Conservation (phyloP, 2,888 invertebrate species). For the Polymixis lichenea region DNA sequence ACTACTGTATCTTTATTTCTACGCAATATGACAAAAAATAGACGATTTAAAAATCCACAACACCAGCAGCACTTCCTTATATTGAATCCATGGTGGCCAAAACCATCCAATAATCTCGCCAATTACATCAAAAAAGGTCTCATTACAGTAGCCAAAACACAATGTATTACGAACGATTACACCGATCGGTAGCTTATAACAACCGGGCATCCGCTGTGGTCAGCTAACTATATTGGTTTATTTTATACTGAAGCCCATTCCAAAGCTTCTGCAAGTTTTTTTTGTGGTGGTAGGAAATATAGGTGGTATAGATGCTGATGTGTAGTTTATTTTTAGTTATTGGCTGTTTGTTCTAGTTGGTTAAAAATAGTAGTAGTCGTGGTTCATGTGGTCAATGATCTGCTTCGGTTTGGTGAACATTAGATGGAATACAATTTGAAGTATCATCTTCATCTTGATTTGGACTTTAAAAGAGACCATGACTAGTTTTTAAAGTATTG, state of each 20-base stretch:
- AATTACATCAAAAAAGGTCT: constrained; percentile 22
- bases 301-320: constrained; percentile 1
- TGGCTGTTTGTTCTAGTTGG: not conserved
- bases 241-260: constrained; percentile 33
- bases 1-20: no score
- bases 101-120: not conserved
- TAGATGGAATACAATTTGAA: not conserved
- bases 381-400: not conserved
- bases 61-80: not conserved
- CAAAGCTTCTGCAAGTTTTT: constrained; percentile 9
- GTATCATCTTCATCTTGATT: no score
- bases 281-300: constrained; percentile 38
- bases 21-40: no score
- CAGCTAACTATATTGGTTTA: constrained; percentile 63
- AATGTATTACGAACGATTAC: constrained; percentile 34
- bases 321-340: constrained; percentile 11
- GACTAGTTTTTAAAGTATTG: no score
- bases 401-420: not conserved
- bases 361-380: not conserved
- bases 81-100: constrained; percentile 18
- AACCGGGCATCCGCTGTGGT: constrained; percentile 51
- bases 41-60: no score
- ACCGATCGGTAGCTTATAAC: constrained; percentile 13
- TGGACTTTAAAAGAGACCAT: no score
- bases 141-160: constrained; percentile 44